These are phyloP conservation scores for Syrphus vitripennis DNA, from an alignment of 2,888 invertebrate species.

Conservation along the genomic window DNA sequence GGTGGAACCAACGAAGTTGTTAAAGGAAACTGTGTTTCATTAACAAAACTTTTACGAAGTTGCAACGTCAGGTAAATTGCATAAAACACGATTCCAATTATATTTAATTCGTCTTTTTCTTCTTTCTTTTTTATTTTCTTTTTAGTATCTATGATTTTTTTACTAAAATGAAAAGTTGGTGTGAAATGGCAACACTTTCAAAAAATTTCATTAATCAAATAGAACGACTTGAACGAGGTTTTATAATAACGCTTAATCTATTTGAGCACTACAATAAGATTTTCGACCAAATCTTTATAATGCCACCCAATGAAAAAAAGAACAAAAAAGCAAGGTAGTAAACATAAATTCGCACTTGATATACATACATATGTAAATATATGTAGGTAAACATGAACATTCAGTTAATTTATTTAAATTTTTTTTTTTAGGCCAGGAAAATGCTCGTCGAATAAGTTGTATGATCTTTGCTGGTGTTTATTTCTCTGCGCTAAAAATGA, in stretches of 20 bases:
- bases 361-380: no score
- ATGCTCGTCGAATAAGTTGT: conserved; percentile 91
- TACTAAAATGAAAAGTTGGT: conserved; percentile 96
- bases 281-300: conserved; percentile 92
- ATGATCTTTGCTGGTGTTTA: conserved; percentile 96
- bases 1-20: conserved; percentile 86
- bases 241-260: conserved; percentile 96
- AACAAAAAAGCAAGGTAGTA: conserved; percentile 78
- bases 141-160: conserved; percentile 95
- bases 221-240: conserved; percentile 92
- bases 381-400: background rate
- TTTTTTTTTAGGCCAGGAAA: conserved; percentile 84
- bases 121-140: conserved; percentile 52
- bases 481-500: conserved; percentile 95
- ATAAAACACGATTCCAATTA: background rate
- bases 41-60: conserved; percentile 92
- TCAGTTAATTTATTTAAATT: background rate
- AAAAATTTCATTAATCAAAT: conserved; percentile 92
- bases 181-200: conserved; percentile 94
- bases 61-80: conserved; percentile 90
- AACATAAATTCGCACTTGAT: conserved; percentile 9
- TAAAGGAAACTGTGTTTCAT: conserved; percentile 94
- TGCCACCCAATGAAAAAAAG: conserved; percentile 81
- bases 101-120: background rate
- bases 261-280: conserved; percentile 95